These are phyloP conservation scores for Trissolcus japonicus DNA, from an alignment of 2,888 invertebrate genomes.

Conservation along the genomic window DNA sequence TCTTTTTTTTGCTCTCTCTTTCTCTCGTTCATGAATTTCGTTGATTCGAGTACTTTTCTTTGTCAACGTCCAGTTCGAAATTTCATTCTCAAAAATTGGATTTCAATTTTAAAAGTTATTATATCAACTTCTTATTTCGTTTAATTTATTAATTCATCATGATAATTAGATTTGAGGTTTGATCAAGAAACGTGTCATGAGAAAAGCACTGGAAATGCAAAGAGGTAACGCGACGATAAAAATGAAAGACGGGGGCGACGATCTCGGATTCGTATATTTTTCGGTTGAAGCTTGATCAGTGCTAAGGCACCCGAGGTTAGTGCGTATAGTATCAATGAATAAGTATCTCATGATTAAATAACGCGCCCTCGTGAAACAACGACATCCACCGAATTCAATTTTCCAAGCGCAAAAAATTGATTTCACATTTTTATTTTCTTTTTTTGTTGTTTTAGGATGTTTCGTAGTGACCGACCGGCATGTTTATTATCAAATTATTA, in stretches of 20 bases:
- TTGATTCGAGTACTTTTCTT: conserved; percentile 29
- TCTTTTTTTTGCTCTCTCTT: no score
- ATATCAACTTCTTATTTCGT: no score
- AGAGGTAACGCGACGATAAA: conserved; percentile 5
- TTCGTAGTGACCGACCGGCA: conserved; percentile 49
- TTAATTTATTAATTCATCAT: no score
- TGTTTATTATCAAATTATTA: conserved; percentile 51
- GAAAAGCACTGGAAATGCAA: conserved; percentile 7
- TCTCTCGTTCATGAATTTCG: no score
- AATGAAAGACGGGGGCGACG: conserved; percentile 1
- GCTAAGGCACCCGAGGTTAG: conserved; percentile 72
- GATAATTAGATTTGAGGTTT: no score
- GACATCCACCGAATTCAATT: conserved; percentile 18
- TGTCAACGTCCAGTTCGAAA: no score
- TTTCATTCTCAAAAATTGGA: no score
- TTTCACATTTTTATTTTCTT: conserved; percentile 2
- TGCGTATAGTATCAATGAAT: conserved; percentile 62
- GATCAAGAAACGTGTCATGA: no score
- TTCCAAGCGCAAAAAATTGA: background rate
- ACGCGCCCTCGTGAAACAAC: conserved; percentile 51
- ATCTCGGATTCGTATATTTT: conserved; percentile 30
- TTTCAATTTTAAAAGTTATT: no score
- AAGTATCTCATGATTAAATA: conserved; percentile 44
- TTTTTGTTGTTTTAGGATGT: conserved; percentile 3
- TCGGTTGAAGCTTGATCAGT: conserved; percentile 65